These are phyloP conservation scores for Campylomormyrus numenius DNA, from an alignment of 2,113 vertebrate genomes.

Conservation along the genomic window DNA sequence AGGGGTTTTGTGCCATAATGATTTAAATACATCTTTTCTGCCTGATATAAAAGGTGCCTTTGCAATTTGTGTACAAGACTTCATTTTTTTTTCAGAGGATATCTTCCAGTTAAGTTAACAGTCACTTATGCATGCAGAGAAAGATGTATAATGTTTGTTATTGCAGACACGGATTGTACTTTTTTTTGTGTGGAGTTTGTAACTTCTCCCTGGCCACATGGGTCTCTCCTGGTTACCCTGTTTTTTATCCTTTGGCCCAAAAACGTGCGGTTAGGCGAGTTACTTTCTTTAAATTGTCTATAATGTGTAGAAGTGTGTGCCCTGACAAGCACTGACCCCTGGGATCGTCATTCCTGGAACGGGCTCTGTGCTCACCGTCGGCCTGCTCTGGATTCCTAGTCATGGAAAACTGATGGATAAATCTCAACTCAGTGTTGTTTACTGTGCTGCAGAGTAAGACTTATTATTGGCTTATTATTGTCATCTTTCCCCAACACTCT, in stretches of 20 bases:
- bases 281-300: neutral
- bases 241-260: neutral
- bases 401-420: neutral
- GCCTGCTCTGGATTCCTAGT: neutral
- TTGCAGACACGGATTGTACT: neutral
- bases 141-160: neutral
- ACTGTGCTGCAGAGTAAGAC: neutral
- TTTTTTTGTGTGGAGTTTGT: neutral
- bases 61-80: neutral
- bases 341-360: neutral
- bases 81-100: neutral
- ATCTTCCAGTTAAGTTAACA: neutral
- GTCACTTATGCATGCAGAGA: neutral
- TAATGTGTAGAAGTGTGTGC: neutral
- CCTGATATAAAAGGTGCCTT: neutral
- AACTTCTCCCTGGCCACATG: neutral
- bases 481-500: neutral
- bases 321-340: neutral
- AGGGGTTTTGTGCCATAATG: neutral
- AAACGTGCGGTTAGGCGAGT: neutral
- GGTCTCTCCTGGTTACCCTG: neutral
- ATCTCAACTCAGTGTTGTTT: neutral
- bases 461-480: neutral
- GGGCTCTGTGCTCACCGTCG: neutral
- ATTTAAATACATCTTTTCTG: neutral